These are phyloP conservation scores for Vidua chalybeata DNA, from an alignment of 2,113 vertebrate genomes.

Conservation along the genomic window DNA sequence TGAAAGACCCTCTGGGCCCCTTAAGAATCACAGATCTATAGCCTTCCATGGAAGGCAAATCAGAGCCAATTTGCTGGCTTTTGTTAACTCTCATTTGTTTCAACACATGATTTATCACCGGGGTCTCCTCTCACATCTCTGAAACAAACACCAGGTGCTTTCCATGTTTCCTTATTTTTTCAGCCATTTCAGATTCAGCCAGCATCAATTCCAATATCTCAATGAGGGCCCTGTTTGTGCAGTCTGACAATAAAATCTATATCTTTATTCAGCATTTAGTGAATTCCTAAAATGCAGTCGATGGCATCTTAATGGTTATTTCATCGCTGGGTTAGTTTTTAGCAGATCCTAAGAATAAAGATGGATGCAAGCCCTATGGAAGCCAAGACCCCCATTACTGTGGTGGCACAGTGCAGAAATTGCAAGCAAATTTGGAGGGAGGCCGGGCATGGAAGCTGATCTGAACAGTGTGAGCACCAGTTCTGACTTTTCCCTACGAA, in stretches of 20 bases:
- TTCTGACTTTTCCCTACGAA: background rate
- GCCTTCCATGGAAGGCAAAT: constrained; percentile 2
- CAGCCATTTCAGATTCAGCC: constrained; percentile 19
- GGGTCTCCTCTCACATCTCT: background rate
- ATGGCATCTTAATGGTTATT: constrained; percentile 47
- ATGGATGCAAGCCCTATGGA: background rate
- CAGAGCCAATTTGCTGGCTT: background rate
- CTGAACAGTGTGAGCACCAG: background rate
- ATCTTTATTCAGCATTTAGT: constrained; percentile 49
- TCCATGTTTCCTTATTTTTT: background rate
- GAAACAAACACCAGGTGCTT: background rate
- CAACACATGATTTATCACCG: constrained; percentile 1
- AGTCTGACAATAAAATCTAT: constrained; percentile 57
- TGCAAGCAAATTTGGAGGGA: background rate
- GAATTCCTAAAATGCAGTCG: constrained; percentile 45
- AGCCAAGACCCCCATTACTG: background rate
- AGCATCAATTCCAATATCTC: constrained; percentile 27
- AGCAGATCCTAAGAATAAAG: constrained; percentile 19
- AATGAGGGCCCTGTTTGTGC: constrained; percentile 17
- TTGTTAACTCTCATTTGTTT: constrained; percentile 33
- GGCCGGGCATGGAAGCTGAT: background rate
- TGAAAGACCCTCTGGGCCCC: background rate
- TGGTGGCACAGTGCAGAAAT: background rate
- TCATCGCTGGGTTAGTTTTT: constrained; percentile 9
- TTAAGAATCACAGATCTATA: background rate